Evolutionary conservation across 2,113 vertebrate genomes (phyloP), one percentile per base, ranked within the genome.

Genomic region (Archocentrus centrarchus): DNA sequence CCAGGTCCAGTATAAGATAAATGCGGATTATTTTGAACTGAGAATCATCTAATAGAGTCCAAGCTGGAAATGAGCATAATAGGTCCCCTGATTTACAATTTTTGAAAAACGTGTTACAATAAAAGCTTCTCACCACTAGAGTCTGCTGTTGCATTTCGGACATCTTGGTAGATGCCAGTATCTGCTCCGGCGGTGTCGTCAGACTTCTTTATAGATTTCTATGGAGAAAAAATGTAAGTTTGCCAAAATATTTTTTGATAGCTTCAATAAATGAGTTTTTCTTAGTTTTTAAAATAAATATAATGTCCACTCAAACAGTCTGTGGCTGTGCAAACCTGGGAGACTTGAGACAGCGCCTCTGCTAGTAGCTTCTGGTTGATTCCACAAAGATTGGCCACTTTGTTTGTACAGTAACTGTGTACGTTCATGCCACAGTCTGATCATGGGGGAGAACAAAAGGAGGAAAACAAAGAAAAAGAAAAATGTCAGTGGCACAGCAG

Each of bases 331-430:
- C 95, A 64, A 83, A 99, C 97, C 97, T 96, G 96, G 90, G 92
- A 93, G 85, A 99, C 96, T 96, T 98, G 98, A 90, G 92, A 97
- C 80, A 99, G 95, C 55, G 97, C 98, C 91, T 99, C 98, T 6
- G 98, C 97, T 92, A 99, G 90, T 47, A 99, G 93, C 93, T 99
- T 99, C 96, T 99, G 98, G 94, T 99, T 99, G 95, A 99, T 98
- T 78, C 98, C 98, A 84, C 98, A 99, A 60, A 99, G 93, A 91
- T 99, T 99, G 78, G 97, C 98, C 90, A 99, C 98, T 94, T 99
- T 99, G 35, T 77, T 94, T 91, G 97, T 96, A 92, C 98, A 99
- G 91, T 97, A 96, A 77, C 96, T 97, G 76, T 99, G 98, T 13
- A 97, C 97, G 0, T 99, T 99, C 98, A 99, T 99, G 85, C 89